phyloP scores from a whole-genome alignment of 2,797 vertebrate genomes.

The Parotocinclus haroldoi region DNA sequence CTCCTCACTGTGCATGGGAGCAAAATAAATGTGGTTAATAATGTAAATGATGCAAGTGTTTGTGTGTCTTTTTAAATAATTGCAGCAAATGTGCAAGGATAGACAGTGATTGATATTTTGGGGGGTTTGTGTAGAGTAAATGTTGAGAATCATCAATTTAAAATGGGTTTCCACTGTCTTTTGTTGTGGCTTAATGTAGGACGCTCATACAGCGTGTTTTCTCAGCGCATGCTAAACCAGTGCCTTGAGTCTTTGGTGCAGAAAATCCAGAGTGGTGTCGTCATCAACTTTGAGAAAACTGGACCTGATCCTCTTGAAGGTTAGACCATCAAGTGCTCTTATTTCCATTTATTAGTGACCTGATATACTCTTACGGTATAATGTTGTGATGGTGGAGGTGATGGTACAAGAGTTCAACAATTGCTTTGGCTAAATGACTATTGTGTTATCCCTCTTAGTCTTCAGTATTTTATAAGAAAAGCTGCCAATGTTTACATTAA shows the following conservation, averaged over 20 bases:
- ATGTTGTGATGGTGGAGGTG: too few species aligned
- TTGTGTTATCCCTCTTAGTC: too few species aligned
- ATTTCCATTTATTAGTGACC: not conserved
- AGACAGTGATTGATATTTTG: too few species aligned
- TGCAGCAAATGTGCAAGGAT: too few species aligned
- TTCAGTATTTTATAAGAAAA: too few species aligned
- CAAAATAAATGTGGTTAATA: too few species aligned
- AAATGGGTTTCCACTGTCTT: not conserved
- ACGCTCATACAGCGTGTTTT: conserved; percentile 92
- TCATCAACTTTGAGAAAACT: conserved; percentile 96
- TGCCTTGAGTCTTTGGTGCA: conserved; percentile 96
- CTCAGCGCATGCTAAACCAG: conserved; percentile 94
- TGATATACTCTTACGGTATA: not conserved
- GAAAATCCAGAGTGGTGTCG: conserved; percentile 95
- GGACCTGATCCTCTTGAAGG: conserved; percentile 92
- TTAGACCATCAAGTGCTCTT: conserved; percentile 53
- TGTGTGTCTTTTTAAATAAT: too few species aligned
- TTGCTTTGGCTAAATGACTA: too few species aligned
- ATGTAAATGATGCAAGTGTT: not conserved
- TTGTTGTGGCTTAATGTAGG: conserved; percentile 65
- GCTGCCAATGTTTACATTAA: too few species aligned
- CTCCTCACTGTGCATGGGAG: too few species aligned
- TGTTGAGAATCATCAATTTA: not conserved
- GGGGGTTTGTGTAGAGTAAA: too few species aligned
- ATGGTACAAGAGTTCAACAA: too few species aligned